Conservation (phyloP, 2,888 invertebrate species). For the Melieria picta region DNA sequence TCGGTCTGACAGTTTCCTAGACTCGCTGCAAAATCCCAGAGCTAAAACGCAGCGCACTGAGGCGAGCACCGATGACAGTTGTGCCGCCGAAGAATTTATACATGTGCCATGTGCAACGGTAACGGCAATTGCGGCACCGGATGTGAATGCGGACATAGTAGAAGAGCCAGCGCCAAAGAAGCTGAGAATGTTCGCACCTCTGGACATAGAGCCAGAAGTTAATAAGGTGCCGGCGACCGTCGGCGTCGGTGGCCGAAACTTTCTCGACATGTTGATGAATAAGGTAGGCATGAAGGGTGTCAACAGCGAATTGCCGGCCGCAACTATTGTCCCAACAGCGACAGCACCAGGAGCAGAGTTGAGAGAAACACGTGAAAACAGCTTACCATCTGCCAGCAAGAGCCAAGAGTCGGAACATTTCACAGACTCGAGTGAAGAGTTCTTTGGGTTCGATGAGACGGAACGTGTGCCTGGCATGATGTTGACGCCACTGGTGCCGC, state of each 20-base stretch:
- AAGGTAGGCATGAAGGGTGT: slow-evolving; percentile 50
- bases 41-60: slow-evolving; percentile 20
- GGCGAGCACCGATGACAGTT: slow-evolving; percentile 41
- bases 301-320: not conserved
- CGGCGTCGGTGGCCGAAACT: slow-evolving; percentile 46
- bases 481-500: slow-evolving; percentile 60
- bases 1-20: not conserved
- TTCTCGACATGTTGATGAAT: slow-evolving; percentile 61
- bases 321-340: not conserved
- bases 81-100: slow-evolving; percentile 24
- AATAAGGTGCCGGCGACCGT: not conserved
- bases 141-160: slow-evolving; percentile 11
- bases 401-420: slow-evolving; percentile 39
- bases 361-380: no score
- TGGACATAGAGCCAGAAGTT: not conserved
- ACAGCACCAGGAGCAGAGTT: no score
- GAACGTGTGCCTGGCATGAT: slow-evolving; percentile 62
- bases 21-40: not conserved
- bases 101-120: slow-evolving; percentile 6
- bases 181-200: slow-evolving; percentile 33
- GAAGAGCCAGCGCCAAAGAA: slow-evolving; percentile 10
- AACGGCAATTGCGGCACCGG: slow-evolving; percentile 11
- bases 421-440: slow-evolving; percentile 51
- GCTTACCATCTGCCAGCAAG: not conserved
- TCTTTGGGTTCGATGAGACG: slow-evolving; percentile 62